These are phyloP conservation scores for Torymus auratus DNA, from an alignment of 2,888 invertebrate species.

Conservation along the genomic window DNA sequence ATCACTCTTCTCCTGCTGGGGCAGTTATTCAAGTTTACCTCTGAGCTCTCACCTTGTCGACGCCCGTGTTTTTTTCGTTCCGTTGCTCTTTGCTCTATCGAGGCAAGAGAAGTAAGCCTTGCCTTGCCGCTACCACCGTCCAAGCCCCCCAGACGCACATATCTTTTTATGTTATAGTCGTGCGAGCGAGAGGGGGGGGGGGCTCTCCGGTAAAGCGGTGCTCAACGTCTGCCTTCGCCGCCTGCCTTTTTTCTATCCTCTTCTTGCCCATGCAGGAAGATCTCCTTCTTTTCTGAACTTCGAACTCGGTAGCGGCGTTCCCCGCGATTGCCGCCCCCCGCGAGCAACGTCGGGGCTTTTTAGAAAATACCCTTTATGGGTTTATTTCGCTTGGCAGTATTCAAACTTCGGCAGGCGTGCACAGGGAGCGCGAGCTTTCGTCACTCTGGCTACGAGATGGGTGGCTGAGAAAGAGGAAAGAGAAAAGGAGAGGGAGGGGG, in stretches of 20 bases:
- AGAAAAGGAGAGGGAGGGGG: neutral
- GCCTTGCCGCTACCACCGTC: neutral
- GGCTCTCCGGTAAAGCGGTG: constrained; percentile 9
- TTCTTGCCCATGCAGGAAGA: neutral
- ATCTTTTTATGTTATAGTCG: constrained; percentile 58
- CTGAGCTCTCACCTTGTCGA: neutral
- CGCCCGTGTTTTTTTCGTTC: constrained; percentile 11
- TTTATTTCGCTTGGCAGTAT: constrained; percentile 13
- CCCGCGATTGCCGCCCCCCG: neutral
- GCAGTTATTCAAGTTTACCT: constrained; percentile 6
- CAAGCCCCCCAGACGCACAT: constrained; percentile 56
- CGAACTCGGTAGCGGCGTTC: neutral
- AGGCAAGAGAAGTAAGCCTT: neutral
- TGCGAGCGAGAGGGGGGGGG: neutral
- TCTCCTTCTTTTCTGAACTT: neutral
- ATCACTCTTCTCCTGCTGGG: neutral
- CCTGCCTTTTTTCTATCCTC: neutral
- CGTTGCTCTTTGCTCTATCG: constrained; percentile 6
- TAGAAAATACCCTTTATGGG: constrained; percentile 20
- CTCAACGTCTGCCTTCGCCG: constrained; percentile 12
- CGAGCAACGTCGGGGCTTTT: neutral
- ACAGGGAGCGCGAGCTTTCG: neutral
- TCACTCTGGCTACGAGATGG: neutral
- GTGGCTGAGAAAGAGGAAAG: neutral
- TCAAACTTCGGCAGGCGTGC: neutral